Conservation (phyloP, 2,113 vertebrate species). For the Xenopus tropicalis region UCB_Xtro_10.0 CM004443.2:65141001-65141500, state of each 20-base stretch:
- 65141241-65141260: constrained; percentile 84
- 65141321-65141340: constrained; percentile 57
- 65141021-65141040: constrained; percentile 81
- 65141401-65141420: constrained; percentile 87
- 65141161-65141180: constrained; percentile 87
- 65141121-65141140: constrained; percentile 78
- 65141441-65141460: constrained; percentile 80
- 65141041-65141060: constrained; percentile 81
- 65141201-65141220: constrained; percentile 62
- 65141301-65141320: constrained; percentile 53
- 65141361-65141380: constrained; percentile 60
- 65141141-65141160: constrained; percentile 73
- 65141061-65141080: constrained; percentile 88
- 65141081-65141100: constrained; percentile 59
- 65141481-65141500: constrained; percentile 95
- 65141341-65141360: constrained; percentile 13
- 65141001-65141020: constrained; percentile 79
- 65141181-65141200: constrained; percentile 77
- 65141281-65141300: constrained; percentile 73
- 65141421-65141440: constrained; percentile 88
- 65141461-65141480: constrained; percentile 94
- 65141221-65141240: constrained; percentile 69
- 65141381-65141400: constrained; percentile 74
- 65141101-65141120: constrained; percentile 61
- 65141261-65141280: constrained; percentile 74